Evolutionary conservation across 2,888 invertebrate genomes (phyloP).

Genomic region (Spisula subtruncata): DNA sequence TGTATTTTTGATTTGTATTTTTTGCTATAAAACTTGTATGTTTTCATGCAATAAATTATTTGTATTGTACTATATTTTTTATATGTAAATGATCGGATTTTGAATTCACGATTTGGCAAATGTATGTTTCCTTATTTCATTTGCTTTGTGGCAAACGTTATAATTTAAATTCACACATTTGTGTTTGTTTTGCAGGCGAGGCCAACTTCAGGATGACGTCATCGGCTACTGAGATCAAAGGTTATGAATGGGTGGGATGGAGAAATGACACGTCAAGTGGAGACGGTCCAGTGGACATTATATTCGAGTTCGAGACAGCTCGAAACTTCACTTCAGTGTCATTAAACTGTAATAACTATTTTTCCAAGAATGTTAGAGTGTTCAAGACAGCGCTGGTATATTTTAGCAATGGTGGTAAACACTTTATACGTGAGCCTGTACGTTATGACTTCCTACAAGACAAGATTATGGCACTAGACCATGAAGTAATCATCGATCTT

Average conservation of each 20-base stretch:
- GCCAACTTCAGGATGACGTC: conserved; percentile 92
- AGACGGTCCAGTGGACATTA: conserved; percentile 91
- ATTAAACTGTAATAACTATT: conserved; percentile 95
- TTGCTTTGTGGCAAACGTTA: too few relatives aligned
- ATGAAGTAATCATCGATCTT: conserved; percentile 94
- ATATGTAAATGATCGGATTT: too few relatives aligned
- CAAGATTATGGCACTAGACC: conserved; percentile 93
- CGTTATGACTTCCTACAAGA: conserved; percentile 91
- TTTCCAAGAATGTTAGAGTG: conserved; percentile 94
- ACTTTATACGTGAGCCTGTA: conserved; percentile 93
- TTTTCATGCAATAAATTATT: too few relatives aligned
- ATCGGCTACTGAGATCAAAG: conserved; percentile 90
- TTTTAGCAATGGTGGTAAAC: conserved; percentile 93
- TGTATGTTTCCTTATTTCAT: too few relatives aligned
- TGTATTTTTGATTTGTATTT: too few relatives aligned
- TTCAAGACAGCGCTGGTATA: conserved; percentile 93
- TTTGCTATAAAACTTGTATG: too few relatives aligned
- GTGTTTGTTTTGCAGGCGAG: conserved; percentile 89
- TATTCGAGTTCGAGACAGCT: conserved; percentile 95
- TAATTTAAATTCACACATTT: too few relatives aligned
- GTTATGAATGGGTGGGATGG: conserved; percentile 97
- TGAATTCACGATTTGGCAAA: too few relatives aligned
- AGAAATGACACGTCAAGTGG: conserved; percentile 90
- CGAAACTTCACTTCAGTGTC: conserved; percentile 95
- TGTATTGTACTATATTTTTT: too few relatives aligned